Evolutionary conservation across 1,140 invertebrate species (phyloP).

Genomic region (Lepidurus apus): DNA sequence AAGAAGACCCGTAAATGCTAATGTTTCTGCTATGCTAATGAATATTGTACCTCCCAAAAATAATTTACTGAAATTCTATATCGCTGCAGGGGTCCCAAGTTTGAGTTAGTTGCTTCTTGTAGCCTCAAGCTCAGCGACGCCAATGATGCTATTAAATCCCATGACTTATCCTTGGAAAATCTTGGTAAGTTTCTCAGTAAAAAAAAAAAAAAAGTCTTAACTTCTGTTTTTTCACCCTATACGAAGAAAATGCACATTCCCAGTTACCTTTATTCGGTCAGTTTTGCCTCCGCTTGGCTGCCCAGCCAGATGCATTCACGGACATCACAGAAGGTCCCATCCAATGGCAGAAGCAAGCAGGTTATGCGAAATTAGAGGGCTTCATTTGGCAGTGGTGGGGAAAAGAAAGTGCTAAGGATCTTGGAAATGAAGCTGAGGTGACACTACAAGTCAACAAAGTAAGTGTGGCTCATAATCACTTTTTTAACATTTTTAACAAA

Average conservation of each 20-base stretch:
- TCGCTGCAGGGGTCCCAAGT: constrained; percentile 57
- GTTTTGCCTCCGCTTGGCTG: constrained; percentile 65
- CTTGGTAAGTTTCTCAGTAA: constrained; percentile 9
- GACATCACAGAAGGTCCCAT: constrained; percentile 53
- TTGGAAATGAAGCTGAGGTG: constrained; percentile 41
- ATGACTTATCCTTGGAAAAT: constrained; percentile 44
- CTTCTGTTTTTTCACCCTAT: constrained; percentile 12
- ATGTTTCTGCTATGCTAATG: constrained; percentile 7
- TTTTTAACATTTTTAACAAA: too few species aligned
- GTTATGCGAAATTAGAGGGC: constrained; percentile 17
- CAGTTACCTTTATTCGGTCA: constrained; percentile 65
- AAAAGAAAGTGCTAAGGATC: constrained; percentile 46
- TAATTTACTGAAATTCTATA: constrained; percentile 30
- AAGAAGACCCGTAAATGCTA: constrained; percentile 37
- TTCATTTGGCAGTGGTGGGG: constrained; percentile 42
- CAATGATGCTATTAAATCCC: constrained; percentile 50
- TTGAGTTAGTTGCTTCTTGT: constrained; percentile 61
- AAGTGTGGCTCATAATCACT: not conserved
- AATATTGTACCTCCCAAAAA: not conserved
- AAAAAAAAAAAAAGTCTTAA: not conserved
- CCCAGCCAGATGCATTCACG: constrained; percentile 57
- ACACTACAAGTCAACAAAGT: constrained; percentile 2
- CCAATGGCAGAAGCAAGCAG: constrained; percentile 48
- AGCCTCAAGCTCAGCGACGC: constrained; percentile 57
- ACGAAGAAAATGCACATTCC: constrained; percentile 50